Base-by-base conservation (phyloP, 2,888 invertebrate genomes). In the Plemyria rubiginata region DNA sequence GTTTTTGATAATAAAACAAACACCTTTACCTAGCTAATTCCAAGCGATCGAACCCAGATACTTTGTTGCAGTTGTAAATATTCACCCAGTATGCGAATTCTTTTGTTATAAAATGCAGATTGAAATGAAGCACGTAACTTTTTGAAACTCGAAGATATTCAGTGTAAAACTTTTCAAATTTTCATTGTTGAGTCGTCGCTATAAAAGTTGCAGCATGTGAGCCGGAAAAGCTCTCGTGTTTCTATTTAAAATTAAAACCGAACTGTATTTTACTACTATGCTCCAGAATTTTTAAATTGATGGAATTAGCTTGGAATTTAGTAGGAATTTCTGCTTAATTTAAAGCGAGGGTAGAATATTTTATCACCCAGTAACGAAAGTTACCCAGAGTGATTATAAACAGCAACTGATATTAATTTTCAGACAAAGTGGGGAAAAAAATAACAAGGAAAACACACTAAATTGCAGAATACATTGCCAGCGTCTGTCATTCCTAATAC, bases 151-250 rank as follows among this genome's bases (percentile, higher is more conserved):
- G 50, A 65, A 75, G 63, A 68, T 70, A 70, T 70, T 67, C 70
- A 67, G 64, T 65, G 59, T 56, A 53, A 63, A 82, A 83, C 76
- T 82, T 81, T 81, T 77, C 71, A 74, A 79, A 80, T 80, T 79
- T 79, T 74, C 78, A 76, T 74, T 75, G 71, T 73, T 63, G 60
- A 52, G 58, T 64, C 51, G 12, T 16, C 4, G 16, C 16, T 22
- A n/a, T 45, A 29, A 68, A 68, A 66, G 70, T 70, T 70, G 64
- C 66, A 64, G 63, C 67, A 64, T 55, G 65, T 63, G 61, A 57
- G 59, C 32, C 43, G 67, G 62, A 67, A 60, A 56, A 65, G 50
- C 28, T 22, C 28, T 43, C 45, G 45, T 52, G 36, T 59, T 45
- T 58, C 29, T 43, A 49, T 62, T 51, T 40, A 28, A 60, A 55